phyloP scores from a whole-genome alignment of 1,140 invertebrate genomes.

The Drosophila pseudoananassae region DNA sequence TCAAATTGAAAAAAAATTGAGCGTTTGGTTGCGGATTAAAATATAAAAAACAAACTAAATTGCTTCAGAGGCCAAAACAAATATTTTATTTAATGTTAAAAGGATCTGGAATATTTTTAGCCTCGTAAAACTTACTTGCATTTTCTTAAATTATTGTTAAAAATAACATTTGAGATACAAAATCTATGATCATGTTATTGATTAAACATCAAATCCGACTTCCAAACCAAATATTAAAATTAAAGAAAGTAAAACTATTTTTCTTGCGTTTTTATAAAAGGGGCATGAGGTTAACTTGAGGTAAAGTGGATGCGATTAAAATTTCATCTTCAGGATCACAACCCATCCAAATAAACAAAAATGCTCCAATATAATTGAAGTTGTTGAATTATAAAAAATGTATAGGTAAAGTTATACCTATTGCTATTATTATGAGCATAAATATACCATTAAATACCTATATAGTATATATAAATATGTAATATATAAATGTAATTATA shows the following conservation, averaged over 20 bases:
- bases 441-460: slow-evolving; percentile 21
- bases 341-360: background rate
- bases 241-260: too few relatives aligned
- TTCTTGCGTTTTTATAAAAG: background rate
- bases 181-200: too few relatives aligned
- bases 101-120: background rate
- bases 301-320: too few relatives aligned
- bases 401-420: slow-evolving; percentile 27
- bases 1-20: slow-evolving; percentile 20
- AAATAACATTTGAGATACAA: background rate
- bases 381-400: slow-evolving; percentile 40
- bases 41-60: background rate
- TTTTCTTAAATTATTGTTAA: too few relatives aligned
- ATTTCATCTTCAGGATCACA: background rate
- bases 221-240: too few relatives aligned
- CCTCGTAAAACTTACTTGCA: too few relatives aligned
- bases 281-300: too few relatives aligned
- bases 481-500: slow-evolving; percentile 2
- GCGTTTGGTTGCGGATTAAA: background rate
- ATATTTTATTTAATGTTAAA: background rate
- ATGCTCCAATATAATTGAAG: slow-evolving; percentile 23
- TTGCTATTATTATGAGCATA: slow-evolving; percentile 20
- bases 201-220: too few relatives aligned
- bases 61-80: slow-evolving; percentile 5
- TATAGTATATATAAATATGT: slow-evolving; percentile 28